Percentiles rank a stretch among this genome's conserved stretches.
Evolutionary conservation across 2,797 vertebrate species (phyloP).

Genomic region (Orientallactaga sibirica): DNA sequence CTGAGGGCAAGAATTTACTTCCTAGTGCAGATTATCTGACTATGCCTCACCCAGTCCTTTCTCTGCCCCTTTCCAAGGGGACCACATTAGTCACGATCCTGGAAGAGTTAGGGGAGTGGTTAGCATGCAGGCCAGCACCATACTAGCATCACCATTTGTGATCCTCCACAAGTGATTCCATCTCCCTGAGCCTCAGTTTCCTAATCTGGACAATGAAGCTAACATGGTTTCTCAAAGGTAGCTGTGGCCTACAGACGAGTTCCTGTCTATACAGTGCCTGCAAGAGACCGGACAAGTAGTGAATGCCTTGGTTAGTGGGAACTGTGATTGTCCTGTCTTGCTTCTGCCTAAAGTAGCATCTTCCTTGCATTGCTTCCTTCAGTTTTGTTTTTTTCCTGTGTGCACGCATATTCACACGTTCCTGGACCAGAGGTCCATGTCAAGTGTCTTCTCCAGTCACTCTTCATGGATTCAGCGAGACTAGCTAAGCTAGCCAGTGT

Average conservation of each 20-base stretch:
- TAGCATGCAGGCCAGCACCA: background rate
- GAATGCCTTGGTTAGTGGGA: background rate
- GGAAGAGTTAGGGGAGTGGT: background rate
- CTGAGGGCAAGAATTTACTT: background rate
- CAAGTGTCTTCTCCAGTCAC: too few relatives aligned
- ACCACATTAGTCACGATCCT: background rate
- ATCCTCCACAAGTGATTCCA: too few relatives aligned
- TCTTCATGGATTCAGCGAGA: too few relatives aligned
- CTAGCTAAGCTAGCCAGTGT: too few relatives aligned
- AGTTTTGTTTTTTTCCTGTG: background rate
- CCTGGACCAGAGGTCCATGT: too few relatives aligned
- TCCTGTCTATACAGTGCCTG: background rate
- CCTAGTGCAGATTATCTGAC: too few relatives aligned
- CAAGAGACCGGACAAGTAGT: background rate
- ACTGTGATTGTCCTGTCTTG: background rate
- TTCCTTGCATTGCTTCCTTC: background rate
- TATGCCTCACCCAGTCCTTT: background rate
- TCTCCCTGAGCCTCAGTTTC: constrained; percentile 4
- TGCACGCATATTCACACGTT: too few relatives aligned
- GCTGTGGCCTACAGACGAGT: background rate
- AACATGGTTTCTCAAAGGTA: background rate
- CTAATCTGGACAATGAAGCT: background rate
- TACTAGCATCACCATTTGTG: too few relatives aligned
- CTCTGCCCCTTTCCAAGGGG: background rate
- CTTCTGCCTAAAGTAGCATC: background rate